phyloP scores from a whole-genome alignment of 2,797 vertebrate genomes.

The Cossypha heuglini region DNA sequence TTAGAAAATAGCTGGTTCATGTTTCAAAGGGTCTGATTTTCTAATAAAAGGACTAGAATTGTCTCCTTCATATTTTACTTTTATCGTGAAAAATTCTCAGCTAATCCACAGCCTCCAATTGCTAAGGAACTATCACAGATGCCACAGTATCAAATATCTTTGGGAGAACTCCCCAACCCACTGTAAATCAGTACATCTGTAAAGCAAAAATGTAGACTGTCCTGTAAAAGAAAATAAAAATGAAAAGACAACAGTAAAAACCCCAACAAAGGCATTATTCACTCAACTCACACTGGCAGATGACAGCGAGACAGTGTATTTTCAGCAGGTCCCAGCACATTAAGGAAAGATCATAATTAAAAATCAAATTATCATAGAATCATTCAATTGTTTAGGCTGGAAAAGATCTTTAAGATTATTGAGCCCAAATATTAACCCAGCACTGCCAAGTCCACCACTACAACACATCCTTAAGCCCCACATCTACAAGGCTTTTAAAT shows the following conservation, averaged over 20 bases:
- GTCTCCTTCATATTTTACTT: background rate
- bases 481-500: background rate
- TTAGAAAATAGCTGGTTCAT: background rate
- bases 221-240: background rate
- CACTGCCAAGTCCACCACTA: background rate
- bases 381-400: background rate
- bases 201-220: background rate
- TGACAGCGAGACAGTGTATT: background rate
- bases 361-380: background rate
- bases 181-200: background rate
- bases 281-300: background rate
- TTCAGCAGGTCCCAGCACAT: background rate
- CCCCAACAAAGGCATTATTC: background rate
- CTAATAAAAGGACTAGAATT: background rate
- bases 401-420: background rate
- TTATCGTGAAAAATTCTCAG: background rate
- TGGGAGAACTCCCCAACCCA: background rate
- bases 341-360: background rate
- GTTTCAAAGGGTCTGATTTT: slow-evolving; percentile 13
- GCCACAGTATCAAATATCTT: background rate
- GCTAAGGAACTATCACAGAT: background rate
- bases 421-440: background rate
- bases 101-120: background rate
- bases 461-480: background rate
- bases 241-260: background rate